Evolutionary conservation across 2,113 vertebrate genomes (phyloP), one percentile per base, ranked within the genome.

Genomic region (Scophthalmus maximus): DNA sequence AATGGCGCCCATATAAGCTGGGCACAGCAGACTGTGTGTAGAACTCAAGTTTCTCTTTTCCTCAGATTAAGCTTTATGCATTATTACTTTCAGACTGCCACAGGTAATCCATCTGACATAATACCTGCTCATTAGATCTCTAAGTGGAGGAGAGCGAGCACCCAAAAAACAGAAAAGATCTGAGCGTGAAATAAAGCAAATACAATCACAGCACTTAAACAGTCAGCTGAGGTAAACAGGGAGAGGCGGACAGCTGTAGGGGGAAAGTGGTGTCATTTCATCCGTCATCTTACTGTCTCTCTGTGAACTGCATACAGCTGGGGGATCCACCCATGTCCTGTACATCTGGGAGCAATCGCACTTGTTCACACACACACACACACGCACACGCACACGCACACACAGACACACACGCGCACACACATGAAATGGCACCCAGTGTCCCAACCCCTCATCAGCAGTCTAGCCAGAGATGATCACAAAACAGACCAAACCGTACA

Each of bases 341-440:
- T 78, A 91, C 93, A 93, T 94, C 92, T 94, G 93, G 91, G 90
- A 94, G 84, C 85, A 84, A 93, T 93, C 75, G 49, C 76, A 85
- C 57, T 9, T 75, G 63, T 68, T 71, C 60, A 64, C 76, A 79
- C 84, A 74, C 55, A 80, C 57, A 70, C 6, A 2, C 27, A 1
- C 69, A 10, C 56, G 29, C 15, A 40, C 67, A 68, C 72, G 60
- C 60, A 49, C 46, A 55, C 36, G 62, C 68, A 38, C 78, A 65
- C 68, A 47, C 55, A 64, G 60, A 61, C 5, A 1, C 32, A 3
- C 72, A 10, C 66, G 26, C n/a, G 42, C 67, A 68, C 72, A 60
- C 61, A 52, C 46, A 59, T 44, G 63, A 59, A 32, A 61, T 22
- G 56, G 44, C 49, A 68, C 69, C 70, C 83, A 70, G 60, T 38